phyloP scores from a whole-genome alignment of 2,113 vertebrate genomes.

The Urocolius indicus region DNA sequence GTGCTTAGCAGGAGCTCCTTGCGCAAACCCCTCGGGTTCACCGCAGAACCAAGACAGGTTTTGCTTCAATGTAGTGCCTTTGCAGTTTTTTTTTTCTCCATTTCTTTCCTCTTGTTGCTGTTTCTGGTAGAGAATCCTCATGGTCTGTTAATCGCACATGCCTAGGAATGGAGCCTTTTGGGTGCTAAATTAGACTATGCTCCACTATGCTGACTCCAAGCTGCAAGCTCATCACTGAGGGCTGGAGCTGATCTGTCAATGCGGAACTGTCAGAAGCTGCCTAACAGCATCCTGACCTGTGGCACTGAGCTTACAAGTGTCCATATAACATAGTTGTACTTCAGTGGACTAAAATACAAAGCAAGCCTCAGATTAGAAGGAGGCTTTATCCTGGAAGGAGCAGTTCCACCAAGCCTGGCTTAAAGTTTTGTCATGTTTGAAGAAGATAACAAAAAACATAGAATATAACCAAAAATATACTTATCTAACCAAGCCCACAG shows the following conservation, averaged over 20 bases:
- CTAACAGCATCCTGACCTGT: neutral
- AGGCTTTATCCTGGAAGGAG: neutral
- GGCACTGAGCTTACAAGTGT: neutral
- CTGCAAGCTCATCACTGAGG: neutral
- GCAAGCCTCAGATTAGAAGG: neutral
- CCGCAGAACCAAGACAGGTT: neutral
- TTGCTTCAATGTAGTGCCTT: neutral
- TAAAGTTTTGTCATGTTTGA: neutral
- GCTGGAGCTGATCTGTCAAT: neutral
- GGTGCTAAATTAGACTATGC: neutral
- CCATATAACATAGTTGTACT: neutral
- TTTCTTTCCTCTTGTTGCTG: neutral
- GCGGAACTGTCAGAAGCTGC: neutral
- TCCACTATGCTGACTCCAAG: neutral
- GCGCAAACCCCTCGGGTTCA: neutral
- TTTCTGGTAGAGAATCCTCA: neutral
- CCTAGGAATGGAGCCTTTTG: neutral
- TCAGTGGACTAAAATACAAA: neutral
- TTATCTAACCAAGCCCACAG: neutral
- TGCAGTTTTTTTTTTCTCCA: neutral
- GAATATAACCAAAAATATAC: no score
- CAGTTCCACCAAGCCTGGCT: neutral
- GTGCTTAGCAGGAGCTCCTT: neutral
- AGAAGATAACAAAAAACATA: neutral
- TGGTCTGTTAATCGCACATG: neutral